A percentile compares a stretch with the other conserved stretches of the same genome.
Conservation (phyloP, 2,113 vertebrate genomes). For the Mellivora capensis region DNA sequence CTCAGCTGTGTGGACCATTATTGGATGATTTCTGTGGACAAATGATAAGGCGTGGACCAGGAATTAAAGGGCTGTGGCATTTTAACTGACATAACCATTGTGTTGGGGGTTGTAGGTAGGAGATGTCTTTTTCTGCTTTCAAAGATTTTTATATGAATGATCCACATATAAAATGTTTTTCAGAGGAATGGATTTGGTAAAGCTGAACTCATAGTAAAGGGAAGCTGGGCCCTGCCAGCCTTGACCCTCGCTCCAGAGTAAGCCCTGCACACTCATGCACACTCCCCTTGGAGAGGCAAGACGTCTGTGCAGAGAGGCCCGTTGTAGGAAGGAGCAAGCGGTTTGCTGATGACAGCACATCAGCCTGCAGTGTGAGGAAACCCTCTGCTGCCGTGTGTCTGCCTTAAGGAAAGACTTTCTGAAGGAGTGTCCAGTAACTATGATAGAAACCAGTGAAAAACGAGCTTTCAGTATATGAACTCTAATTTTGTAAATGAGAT, state of each 20-base stretch:
- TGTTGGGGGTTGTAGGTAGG: neutral
- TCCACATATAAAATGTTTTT: neutral
- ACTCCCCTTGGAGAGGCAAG: neutral
- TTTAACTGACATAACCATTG: neutral
- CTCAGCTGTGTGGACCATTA: neutral
- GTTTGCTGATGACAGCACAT: neutral
- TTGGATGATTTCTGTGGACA: neutral
- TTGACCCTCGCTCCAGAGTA: neutral
- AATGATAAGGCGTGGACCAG: neutral
- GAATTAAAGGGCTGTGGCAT: neutral
- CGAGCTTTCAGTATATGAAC: neutral
- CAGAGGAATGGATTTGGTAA: neutral
- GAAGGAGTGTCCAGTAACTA: neutral
- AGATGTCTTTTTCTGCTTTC: neutral
- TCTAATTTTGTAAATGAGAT: neutral
- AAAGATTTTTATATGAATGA: neutral
- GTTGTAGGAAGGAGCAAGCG: neutral
- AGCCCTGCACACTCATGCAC: accelerated
- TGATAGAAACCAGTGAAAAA: neutral
- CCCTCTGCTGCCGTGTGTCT: neutral
- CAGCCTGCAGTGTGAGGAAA: neutral
- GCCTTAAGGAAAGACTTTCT: neutral
- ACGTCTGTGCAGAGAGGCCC: neutral
- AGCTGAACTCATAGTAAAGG: neutral
- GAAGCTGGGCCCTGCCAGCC: neutral